Percentiles rank a stretch among this genome's conserved stretches.
Conservation (phyloP, 2,113 vertebrate genomes). For the Axis porcinus region DNA sequence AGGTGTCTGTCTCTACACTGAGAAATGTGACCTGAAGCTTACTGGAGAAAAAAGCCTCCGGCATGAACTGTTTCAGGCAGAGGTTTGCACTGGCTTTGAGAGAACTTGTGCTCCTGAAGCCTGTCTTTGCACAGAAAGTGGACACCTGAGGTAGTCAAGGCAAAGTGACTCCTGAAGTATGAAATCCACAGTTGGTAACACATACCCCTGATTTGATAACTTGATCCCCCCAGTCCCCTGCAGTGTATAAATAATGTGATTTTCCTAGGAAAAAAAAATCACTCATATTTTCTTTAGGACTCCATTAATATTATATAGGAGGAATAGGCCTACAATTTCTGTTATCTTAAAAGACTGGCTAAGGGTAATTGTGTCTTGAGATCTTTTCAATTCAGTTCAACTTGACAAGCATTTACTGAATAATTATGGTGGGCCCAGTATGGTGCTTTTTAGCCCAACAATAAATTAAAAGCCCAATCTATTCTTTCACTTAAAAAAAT, state of each 20-base stretch:
- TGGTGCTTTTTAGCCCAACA: background rate
- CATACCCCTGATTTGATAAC: background rate
- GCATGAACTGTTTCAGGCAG: background rate
- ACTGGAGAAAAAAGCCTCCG: background rate
- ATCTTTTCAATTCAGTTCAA: conserved; percentile 45
- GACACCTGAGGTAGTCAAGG: background rate
- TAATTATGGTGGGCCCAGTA: background rate
- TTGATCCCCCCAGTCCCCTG: background rate
- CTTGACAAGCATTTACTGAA: conserved; percentile 1
- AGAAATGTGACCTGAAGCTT: background rate
- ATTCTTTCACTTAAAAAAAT: background rate
- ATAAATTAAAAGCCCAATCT: conserved; percentile 41
- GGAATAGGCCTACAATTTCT: background rate
- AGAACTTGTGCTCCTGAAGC: background rate
- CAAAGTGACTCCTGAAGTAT: background rate
- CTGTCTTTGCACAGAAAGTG: background rate
- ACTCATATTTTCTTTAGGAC: background rate
- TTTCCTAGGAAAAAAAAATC: background rate
- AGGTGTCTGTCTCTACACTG: background rate
- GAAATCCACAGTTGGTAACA: background rate
- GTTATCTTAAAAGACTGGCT: background rate
- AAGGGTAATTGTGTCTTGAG: conserved; percentile 21
- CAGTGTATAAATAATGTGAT: background rate
- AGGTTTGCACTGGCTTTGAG: background rate
- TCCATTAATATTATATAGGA: background rate